These are phyloP conservation scores for Porites lutea DNA, from an alignment of 64 coral and sea anemone species.

Conservation along the genomic window DNA sequence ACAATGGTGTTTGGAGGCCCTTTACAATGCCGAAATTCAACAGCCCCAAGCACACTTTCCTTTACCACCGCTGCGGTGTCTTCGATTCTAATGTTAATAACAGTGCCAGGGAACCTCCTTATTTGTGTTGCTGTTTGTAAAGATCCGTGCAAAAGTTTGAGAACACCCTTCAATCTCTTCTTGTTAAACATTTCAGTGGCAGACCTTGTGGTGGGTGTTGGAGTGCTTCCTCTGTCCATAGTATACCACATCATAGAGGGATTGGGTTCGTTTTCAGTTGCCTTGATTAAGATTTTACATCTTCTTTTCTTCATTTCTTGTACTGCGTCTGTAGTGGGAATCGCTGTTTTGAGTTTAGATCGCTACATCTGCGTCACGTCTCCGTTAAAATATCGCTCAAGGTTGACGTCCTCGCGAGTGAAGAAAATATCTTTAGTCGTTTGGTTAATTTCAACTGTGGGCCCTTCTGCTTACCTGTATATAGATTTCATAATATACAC, in stretches of 20 bases:
- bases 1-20: conserved; percentile 63
- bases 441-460: conserved; percentile 63
- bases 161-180: conserved; percentile 87
- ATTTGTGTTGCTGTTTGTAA: conserved; percentile 79
- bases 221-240: conserved; percentile 74
- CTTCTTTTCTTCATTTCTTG: conserved; percentile 84
- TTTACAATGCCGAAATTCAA: conserved; percentile 58
- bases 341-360: conserved; percentile 78
- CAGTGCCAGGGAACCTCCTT: conserved; percentile 74
- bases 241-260: conserved; percentile 76
- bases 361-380: conserved; percentile 71
- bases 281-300: conserved; percentile 76
- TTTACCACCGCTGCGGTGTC: conserved; percentile 68
- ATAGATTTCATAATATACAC: conserved; percentile 84
- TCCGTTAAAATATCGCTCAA: conserved; percentile 69
- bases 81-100: conserved; percentile 61
- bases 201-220: conserved; percentile 67
- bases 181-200: conserved; percentile 84
- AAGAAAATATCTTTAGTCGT: conserved; percentile 57
- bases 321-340: conserved; percentile 84
- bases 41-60: conserved; percentile 46
- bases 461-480: conserved; percentile 73
- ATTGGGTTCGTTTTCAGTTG: conserved; percentile 1
- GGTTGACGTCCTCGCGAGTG: conserved; percentile 38
- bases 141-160: conserved; percentile 81